A percentile compares a stretch with the other conserved stretches of the same genome.
These are phyloP conservation scores for Phymanthus crucifer DNA, from an alignment of 92 coral and sea anemone genomes.

Conservation along the genomic window DNA sequence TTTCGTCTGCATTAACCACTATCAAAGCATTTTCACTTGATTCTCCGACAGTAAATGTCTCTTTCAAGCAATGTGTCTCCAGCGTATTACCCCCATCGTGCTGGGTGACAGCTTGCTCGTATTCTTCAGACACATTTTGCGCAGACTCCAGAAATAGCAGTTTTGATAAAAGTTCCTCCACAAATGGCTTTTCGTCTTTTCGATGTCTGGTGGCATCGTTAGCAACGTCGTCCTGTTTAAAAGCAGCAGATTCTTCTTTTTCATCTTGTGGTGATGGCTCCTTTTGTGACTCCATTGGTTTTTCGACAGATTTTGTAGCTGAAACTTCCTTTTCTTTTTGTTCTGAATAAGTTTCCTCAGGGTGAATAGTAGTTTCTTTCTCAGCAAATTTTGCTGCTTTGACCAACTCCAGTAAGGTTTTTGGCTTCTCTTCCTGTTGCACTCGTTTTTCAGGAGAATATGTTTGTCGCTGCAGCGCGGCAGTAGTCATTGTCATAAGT, in stretches of 20 bases:
- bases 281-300: neutral
- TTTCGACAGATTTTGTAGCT: neutral
- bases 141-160: neutral
- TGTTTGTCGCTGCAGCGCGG: neutral
- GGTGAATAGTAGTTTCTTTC: neutral
- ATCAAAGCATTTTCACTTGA: neutral
- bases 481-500: neutral
- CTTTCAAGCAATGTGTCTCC: neutral
- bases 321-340: neutral
- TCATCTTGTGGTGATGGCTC: neutral
- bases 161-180: neutral
- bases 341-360: neutral
- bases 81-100: neutral
- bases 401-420: conserved; percentile 9
- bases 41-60: neutral
- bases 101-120: neutral
- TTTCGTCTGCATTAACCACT: neutral
- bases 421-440: neutral
- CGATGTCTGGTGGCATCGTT: neutral
- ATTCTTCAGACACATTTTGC: neutral
- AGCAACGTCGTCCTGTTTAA: neutral
- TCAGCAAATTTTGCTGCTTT: conserved; percentile 3
- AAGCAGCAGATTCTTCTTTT: neutral
- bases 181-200: neutral
- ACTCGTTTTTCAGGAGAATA: neutral